phyloP scores from a whole-genome alignment of 2,113 vertebrate species.

The Desmodus rotundus region DNA sequence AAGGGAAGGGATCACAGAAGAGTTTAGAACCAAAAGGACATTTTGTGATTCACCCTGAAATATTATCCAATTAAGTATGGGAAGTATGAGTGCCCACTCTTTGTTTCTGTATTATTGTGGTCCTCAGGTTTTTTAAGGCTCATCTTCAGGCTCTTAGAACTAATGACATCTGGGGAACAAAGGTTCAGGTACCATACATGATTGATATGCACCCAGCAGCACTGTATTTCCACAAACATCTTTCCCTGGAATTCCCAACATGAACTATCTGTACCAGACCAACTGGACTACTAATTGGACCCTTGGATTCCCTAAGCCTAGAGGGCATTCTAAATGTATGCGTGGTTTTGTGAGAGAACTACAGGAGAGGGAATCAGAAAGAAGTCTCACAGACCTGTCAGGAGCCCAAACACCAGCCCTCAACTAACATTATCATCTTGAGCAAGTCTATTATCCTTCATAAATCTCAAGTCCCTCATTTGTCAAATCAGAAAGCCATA shows the following conservation, averaged over 20 bases:
- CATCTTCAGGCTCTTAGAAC: background rate
- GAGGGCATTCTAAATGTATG: background rate
- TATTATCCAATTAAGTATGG: background rate
- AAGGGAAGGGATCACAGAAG: background rate
- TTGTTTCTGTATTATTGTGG: background rate
- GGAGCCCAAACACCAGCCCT: background rate
- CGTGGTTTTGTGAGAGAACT: background rate
- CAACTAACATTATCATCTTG: background rate
- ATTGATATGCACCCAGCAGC: background rate
- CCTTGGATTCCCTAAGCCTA: background rate
- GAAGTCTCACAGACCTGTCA: background rate
- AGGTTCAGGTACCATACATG: background rate
- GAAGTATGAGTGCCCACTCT: background rate
- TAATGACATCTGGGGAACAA: background rate
- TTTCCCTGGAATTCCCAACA: background rate
- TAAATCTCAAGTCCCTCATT: background rate
- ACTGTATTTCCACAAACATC: background rate
- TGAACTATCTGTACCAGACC: background rate
- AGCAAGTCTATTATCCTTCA: background rate
- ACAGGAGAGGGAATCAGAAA: background rate
- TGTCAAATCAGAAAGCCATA: background rate
- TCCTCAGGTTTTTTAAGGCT: background rate
- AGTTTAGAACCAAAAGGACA: background rate
- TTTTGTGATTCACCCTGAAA: background rate
- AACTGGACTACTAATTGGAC: background rate